Evolutionary conservation across 2,888 invertebrate species (phyloP).

Genomic region (Tiliacea aurago): DNA sequence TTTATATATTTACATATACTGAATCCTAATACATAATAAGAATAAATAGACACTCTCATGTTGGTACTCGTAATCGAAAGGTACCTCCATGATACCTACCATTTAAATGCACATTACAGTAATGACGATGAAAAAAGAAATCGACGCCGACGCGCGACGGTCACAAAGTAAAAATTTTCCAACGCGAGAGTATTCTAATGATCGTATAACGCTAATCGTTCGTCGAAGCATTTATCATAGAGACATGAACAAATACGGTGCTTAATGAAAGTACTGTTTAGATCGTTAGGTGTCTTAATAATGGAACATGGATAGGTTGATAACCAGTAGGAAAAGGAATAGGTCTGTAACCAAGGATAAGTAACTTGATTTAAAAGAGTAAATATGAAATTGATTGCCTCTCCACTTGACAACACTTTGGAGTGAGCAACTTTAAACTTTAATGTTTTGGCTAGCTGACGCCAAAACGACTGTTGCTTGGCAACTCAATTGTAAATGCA

Average conservation of each 20-base stretch:
- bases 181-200: conserved; percentile 38
- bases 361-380: not conserved
- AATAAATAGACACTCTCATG: not conserved
- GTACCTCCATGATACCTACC: not conserved
- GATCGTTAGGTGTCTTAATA: conserved; percentile 22
- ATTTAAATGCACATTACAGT: not conserved
- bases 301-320: not conserved
- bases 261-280: conserved; percentile 45
- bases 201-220: conserved; percentile 52
- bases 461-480: too few species aligned
- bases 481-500: not conserved
- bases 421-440: not conserved
- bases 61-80: not conserved
- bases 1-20: not conserved
- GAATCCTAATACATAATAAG: not conserved
- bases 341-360: not conserved
- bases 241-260: conserved; percentile 62
- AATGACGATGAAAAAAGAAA: conserved; percentile 16
- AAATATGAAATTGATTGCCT: not conserved
- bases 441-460: not conserved
- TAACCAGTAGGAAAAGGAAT: not conserved
- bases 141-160: not conserved
- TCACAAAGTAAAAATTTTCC: conserved; percentile 11
- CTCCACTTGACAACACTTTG: not conserved
- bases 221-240: conserved; percentile 56